Evolutionary conservation across 2,797 vertebrate species (phyloP).

Genomic region (Chanos chanos): DNA sequence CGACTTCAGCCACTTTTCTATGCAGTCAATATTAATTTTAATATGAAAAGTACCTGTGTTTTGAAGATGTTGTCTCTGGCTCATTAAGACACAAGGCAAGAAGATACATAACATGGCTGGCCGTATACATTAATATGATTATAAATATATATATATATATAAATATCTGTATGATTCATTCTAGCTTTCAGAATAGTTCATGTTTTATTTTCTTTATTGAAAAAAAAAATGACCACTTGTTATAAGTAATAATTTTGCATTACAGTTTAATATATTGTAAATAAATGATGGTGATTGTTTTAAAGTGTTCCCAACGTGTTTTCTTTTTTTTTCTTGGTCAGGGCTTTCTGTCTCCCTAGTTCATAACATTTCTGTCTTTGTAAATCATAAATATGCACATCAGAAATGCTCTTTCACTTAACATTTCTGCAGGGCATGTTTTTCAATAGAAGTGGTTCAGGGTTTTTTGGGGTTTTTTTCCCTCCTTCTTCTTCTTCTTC

Average conservation of each 20-base stretch:
- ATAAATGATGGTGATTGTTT: slow-evolving; percentile 75
- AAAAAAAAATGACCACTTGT: slow-evolving; percentile 74
- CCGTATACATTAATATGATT: slow-evolving; percentile 66
- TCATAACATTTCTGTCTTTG: neutral
- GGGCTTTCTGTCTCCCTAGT: neutral
- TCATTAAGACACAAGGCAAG: slow-evolving; percentile 39
- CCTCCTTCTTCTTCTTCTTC: neutral
- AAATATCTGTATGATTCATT: slow-evolving; percentile 67
- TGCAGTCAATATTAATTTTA: slow-evolving; percentile 62
- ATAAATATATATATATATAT: slow-evolving; percentile 68
- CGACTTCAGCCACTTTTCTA: slow-evolving; percentile 57
- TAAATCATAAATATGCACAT: slow-evolving; percentile 12
- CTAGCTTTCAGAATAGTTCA: slow-evolving; percentile 65
- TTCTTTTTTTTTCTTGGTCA: slow-evolving; percentile 13
- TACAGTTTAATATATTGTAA: slow-evolving; percentile 80
- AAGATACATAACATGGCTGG: slow-evolving; percentile 51
- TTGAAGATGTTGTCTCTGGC: slow-evolving; percentile 30
- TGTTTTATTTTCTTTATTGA: slow-evolving; percentile 75
- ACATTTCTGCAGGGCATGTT: neutral
- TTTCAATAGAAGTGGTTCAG: no score
- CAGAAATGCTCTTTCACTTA: neutral
- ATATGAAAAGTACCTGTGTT: slow-evolving; percentile 43
- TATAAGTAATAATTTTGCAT: slow-evolving; percentile 70
- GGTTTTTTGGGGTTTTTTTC: neutral
- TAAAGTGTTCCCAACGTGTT: slow-evolving; percentile 27